Evolutionary conservation across 2,888 invertebrate species (phyloP), one percentile per base, ranked within the genome.

Genomic region (Amiota minor): DNA sequence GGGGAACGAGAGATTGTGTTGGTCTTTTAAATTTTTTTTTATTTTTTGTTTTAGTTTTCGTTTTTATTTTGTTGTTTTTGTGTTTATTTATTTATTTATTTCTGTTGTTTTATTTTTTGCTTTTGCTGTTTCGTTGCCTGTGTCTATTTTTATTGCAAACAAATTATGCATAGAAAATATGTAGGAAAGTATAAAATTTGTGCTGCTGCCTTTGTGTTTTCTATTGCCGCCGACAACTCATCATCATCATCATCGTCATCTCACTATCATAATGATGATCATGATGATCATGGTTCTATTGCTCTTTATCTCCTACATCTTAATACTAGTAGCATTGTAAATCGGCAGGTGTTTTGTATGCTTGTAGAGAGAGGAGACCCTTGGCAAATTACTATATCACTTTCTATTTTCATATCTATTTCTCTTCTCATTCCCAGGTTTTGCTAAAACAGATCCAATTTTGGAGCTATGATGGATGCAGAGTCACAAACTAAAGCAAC

Each of bases 131-230:
- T 50, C 12, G 35, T 14, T 62, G 62, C 35, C 67, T 68, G 67
- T 68, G 53, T 68, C 67, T 68, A 68, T 68, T 68, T 68, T 68
- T 68, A 50, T 68, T 50, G 50, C 67, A 50, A n/a, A 12, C 20
- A 68, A 68, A 68, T 68, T 50, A 68, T 68, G 67, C 67, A 68
- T 68, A 23, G 50, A 68, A 68, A 50, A 23, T 23, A 23, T 1
- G 3, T 23, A 35, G 6, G 6, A 6, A 35, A 3, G 23, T 68
- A 53, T 68, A 35, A 53, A 23, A 68, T 35, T 68, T 18, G 62
- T 62, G 62, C 62, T 35, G 4, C 6, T 35, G 35, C 6, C 6
- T 35, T 49, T 53, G 23, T 65, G 14, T 47, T 12, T 64, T 45
- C 35, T 35, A 46, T 14, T 11, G 64, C n/a, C 16, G 46, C 46